These are phyloP conservation scores for Aphelenchoides bicaudatus DNA, from an alignment of 2,888 invertebrate species.

Conservation along the genomic window DNA sequence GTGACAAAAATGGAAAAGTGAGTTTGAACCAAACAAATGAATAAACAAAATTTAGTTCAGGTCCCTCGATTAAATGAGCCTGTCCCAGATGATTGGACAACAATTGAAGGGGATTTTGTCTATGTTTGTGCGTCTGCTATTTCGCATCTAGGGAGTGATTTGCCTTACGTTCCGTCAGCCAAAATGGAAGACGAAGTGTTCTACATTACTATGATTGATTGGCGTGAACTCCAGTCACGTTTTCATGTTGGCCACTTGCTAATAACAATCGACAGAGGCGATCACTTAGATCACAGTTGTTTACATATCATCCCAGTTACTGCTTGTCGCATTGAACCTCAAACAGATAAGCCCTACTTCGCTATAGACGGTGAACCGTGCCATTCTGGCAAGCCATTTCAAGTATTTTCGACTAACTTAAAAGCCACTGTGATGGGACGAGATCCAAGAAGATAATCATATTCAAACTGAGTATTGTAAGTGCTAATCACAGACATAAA, in stretches of 20 bases:
- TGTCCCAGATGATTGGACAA: conserved; percentile 36
- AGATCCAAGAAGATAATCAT: too few relatives aligned
- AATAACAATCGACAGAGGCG: conserved; percentile 32
- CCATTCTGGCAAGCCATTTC: conserved; percentile 31
- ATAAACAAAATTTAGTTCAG: conserved; percentile 16
- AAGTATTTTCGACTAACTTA: conserved; percentile 31
- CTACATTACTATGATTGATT: conserved; percentile 35
- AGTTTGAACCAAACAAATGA: too few relatives aligned
- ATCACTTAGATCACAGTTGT: conserved; percentile 38
- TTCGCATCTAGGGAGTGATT: conserved; percentile 42
- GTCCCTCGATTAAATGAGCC: conserved; percentile 35
- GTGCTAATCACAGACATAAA: too few relatives aligned
- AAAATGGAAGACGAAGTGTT: conserved; percentile 35
- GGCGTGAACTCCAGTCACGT: conserved; percentile 31
- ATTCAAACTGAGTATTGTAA: too few relatives aligned
- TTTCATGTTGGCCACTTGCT: conserved; percentile 36
- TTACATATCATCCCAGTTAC: conserved; percentile 39
- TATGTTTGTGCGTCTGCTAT: conserved; percentile 36
- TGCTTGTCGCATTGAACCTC: conserved; percentile 39
- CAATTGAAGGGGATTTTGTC: conserved; percentile 43
- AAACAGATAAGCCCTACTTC: conserved; percentile 27
- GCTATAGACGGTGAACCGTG: conserved; percentile 41
- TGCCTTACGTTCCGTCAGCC: conserved; percentile 38
- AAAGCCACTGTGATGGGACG: conserved; percentile 32
- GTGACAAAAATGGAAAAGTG: too few relatives aligned